These are phyloP conservation scores for Apteryx mantelli DNA, from an alignment of 2,113 vertebrate genomes.

Conservation along the genomic window DNA sequence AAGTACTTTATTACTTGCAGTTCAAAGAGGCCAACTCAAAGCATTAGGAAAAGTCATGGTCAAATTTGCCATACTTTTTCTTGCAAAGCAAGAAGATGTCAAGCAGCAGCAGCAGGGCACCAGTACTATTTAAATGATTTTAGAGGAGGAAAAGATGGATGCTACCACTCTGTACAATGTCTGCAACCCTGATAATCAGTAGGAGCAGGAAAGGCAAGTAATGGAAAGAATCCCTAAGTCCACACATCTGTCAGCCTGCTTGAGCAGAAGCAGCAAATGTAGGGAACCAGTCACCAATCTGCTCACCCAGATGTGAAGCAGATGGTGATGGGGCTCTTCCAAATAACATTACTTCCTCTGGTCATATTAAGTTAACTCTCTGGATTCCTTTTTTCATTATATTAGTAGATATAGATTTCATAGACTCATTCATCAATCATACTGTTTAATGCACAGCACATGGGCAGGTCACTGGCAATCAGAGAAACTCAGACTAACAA, in stretches of 20 bases:
- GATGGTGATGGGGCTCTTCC: not conserved
- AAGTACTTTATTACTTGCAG: not conserved
- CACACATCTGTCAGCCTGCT: conserved; percentile 11
- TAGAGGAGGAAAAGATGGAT: not conserved
- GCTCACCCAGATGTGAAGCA: conserved; percentile 24
- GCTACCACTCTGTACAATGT: not conserved
- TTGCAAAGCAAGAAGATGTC: rapidly evolving
- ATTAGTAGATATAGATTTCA: conserved; percentile 25
- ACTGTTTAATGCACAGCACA: conserved; percentile 26
- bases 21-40: not conserved
- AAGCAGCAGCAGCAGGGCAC: not conserved
- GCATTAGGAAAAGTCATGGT: not conserved
- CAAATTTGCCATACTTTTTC: not conserved
- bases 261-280: not conserved
- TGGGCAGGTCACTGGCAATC: not conserved
- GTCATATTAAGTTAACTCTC: conserved; percentile 15
- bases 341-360: not conserved
- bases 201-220: not conserved
- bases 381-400: not conserved
- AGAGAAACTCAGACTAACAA: not conserved
- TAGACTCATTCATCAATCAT: conserved; percentile 24
- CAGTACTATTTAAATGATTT: not conserved
- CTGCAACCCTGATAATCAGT: not conserved
- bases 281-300: not conserved
- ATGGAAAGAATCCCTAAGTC: not conserved